Percentiles rank a stretch among this genome's conserved stretches.
Conservation (phyloP, 2,888 invertebrate species). For the Hirtodrosophila trivittata region DNA sequence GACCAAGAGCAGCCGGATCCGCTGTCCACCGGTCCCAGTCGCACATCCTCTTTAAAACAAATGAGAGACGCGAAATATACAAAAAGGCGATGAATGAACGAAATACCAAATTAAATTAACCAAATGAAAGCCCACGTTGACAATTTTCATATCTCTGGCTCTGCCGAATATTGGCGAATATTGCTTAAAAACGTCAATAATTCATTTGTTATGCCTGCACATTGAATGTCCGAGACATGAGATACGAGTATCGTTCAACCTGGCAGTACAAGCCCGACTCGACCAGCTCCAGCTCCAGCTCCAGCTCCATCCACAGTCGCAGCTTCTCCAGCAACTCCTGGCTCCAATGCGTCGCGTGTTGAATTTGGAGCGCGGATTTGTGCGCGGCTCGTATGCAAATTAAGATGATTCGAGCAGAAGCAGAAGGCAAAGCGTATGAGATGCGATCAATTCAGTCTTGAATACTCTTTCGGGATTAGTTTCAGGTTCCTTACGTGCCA, state of each 20-base stretch:
- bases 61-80: slow-evolving; percentile 58
- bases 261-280: no score
- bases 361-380: slow-evolving; percentile 73
- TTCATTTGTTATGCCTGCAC: slow-evolving; percentile 84
- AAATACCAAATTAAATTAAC: slow-evolving; percentile 76
- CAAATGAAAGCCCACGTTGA: slow-evolving; percentile 80
- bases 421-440: no score
- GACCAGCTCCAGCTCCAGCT: slow-evolving; percentile 5
- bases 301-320: background rate
- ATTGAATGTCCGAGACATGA: slow-evolving; percentile 81
- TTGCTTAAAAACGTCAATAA: slow-evolving; percentile 84
- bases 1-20: slow-evolving; percentile 44
- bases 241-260: slow-evolving; percentile 63
- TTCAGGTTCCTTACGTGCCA: no score
- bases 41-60: slow-evolving; percentile 68
- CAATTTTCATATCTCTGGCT: slow-evolving; percentile 74
- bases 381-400: slow-evolving; percentile 71
- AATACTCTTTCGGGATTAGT: no score
- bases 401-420: slow-evolving; percentile 51
- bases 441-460: no score
- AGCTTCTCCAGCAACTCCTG: no score
- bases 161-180: slow-evolving; percentile 81
- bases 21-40: slow-evolving; percentile 6
- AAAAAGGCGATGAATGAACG: slow-evolving; percentile 60
- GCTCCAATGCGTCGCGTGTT: slow-evolving; percentile 57